Evolutionary conservation across 1,140 invertebrate species (phyloP).

Genomic region (Pygmarrhopalites habei): DNA sequence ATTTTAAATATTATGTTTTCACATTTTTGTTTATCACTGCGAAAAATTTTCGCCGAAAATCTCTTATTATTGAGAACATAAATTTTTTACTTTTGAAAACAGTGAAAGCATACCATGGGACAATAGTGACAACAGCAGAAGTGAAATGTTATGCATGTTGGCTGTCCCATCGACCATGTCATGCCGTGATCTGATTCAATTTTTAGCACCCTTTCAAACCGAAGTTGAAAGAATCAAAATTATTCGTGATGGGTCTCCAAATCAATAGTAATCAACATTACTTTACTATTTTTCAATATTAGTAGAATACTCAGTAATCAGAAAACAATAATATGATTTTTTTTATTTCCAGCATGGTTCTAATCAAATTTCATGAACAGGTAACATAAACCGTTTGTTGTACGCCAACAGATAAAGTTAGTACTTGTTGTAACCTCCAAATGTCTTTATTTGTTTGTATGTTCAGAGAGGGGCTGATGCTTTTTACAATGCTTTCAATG

Average conservation of each 20-base stretch:
- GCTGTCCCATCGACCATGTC: slow-evolving; percentile 87
- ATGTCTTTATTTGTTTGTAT: neutral
- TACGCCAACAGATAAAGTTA: too few relatives aligned
- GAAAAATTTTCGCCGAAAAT: too few relatives aligned
- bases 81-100: too few relatives aligned
- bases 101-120: slow-evolving; percentile 43
- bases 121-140: slow-evolving; percentile 49
- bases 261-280: too few relatives aligned
- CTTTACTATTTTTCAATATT: too few relatives aligned
- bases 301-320: too few relatives aligned
- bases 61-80: too few relatives aligned
- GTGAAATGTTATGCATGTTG: slow-evolving; percentile 82
- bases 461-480: slow-evolving; percentile 69
- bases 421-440: slow-evolving; percentile 22
- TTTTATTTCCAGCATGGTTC: too few relatives aligned
- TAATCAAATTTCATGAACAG: slow-evolving; percentile 71
- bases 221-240: slow-evolving; percentile 88
- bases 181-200: slow-evolving; percentile 88
- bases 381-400: too few relatives aligned
- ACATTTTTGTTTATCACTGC: too few relatives aligned
- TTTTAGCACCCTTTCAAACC: slow-evolving; percentile 79
- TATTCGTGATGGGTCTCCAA: slow-evolving; percentile 71
- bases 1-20: too few relatives aligned
- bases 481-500: slow-evolving; percentile 91
- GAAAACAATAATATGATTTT: too few relatives aligned